Evolutionary conservation across 2,113 vertebrate species (phyloP).

Genomic region (Vulpes vulpes): DNA sequence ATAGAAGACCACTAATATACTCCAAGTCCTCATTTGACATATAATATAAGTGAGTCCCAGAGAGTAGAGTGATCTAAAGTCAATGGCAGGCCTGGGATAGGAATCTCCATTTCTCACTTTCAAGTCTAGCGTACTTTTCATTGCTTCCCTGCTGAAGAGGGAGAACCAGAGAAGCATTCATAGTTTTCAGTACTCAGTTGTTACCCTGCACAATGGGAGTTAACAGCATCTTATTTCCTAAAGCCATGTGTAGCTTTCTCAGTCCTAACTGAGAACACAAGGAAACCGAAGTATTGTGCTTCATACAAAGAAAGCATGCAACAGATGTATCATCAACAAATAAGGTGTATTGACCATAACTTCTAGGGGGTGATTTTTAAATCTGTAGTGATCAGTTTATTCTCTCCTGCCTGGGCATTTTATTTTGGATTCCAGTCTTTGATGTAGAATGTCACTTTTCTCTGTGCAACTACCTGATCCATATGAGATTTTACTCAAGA

Average conservation of each 20-base stretch:
- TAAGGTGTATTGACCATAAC: neutral
- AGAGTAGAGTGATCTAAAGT: neutral
- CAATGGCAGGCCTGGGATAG: neutral
- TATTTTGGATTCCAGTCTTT: neutral
- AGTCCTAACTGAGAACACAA: neutral
- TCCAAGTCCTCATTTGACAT: neutral
- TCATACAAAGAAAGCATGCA: neutral
- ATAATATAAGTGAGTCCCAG: neutral
- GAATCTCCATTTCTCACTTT: neutral
- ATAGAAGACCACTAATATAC: neutral
- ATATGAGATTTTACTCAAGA: neutral
- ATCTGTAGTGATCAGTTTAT: neutral
- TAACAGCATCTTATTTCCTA: neutral
- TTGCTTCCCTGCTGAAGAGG: slow-evolving; percentile 2
- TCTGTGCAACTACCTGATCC: neutral
- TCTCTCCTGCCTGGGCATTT: slow-evolving; percentile 16
- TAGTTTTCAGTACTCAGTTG: neutral
- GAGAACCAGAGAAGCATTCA: neutral
- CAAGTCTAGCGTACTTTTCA: neutral
- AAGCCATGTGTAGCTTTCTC: neutral
- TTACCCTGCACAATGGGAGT: neutral
- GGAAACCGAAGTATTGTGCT: neutral
- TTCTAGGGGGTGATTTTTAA: neutral
- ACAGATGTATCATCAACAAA: neutral
- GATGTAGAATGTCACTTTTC: neutral